Evolutionary conservation across 2,888 invertebrate genomes (phyloP).

Genomic region (Polymixis flavicincta): DNA sequence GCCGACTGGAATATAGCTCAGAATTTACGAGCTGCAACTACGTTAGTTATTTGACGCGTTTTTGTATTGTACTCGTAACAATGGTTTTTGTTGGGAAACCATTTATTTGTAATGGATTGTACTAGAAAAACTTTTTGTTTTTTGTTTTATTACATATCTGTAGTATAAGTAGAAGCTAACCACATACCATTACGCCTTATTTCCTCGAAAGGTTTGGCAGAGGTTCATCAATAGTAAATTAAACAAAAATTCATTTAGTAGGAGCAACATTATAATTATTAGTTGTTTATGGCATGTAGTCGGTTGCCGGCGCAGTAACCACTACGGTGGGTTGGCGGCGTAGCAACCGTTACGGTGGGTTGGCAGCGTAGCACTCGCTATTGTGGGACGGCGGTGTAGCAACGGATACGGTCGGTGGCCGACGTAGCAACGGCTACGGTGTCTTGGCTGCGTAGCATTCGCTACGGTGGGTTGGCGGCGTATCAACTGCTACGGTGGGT

Average conservation of each 20-base stretch:
- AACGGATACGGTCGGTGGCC: background rate
- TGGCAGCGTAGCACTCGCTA: background rate
- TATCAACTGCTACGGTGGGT: background rate
- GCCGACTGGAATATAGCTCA: slow-evolving; percentile 10
- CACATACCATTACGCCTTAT: no score
- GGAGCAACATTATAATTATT: background rate
- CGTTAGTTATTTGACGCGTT: background rate
- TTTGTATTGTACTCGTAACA: background rate
- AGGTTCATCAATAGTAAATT: no score
- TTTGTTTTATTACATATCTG: slow-evolving; percentile 3
- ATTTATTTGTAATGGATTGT: slow-evolving; percentile 6
- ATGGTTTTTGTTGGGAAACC: background rate
- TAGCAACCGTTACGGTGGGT: background rate
- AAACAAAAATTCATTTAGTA: no score
- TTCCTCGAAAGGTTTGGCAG: no score
- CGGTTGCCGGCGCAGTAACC: background rate
- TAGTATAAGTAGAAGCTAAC: background rate
- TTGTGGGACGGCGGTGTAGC: background rate
- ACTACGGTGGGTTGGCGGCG: background rate
- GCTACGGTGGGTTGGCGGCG: background rate
- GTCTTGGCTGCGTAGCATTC: no score
- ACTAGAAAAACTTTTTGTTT: background rate
- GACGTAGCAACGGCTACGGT: background rate
- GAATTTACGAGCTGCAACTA: slow-evolving; percentile 15
- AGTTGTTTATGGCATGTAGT: background rate